phyloP scores from a whole-genome alignment of 2,888 invertebrate species.

The Zelleria hepariella region DNA sequence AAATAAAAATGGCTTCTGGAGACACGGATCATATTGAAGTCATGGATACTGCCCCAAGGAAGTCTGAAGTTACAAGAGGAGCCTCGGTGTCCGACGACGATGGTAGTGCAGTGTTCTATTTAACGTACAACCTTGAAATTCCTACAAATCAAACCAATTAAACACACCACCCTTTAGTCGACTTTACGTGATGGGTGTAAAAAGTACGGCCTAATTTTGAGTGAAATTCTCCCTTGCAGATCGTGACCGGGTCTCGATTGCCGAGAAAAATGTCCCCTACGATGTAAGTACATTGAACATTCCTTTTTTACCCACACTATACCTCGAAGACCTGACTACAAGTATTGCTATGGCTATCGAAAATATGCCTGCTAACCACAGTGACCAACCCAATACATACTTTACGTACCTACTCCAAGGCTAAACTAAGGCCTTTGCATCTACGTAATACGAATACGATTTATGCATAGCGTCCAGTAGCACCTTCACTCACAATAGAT shows the following conservation, averaged over 20 bases:
- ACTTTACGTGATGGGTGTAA: background rate
- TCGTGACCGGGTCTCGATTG: conserved; percentile 72
- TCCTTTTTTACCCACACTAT: background rate
- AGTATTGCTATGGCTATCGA: background rate
- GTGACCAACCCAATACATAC: no score
- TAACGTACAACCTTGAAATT: conserved; percentile 28
- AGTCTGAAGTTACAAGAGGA: conserved; percentile 71
- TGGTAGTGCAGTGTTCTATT: conserved; percentile 60
- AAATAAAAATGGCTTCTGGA: conserved; percentile 84
- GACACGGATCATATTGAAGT: conserved; percentile 86
- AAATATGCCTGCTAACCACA: no score
- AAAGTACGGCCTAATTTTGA: conserved; percentile 27
- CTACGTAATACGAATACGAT: no score
- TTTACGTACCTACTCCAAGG: no score
- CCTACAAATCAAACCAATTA: background rate
- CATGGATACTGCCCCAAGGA: conserved; percentile 76
- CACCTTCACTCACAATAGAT: no score
- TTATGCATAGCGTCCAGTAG: no score
- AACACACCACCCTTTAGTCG: background rate
- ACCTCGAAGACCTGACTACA: background rate
- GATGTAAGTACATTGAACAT: conserved; percentile 69
- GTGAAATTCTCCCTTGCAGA: conserved; percentile 58
- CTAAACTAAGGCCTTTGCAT: no score
- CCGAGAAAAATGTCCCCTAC: conserved; percentile 73
- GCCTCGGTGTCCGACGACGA: conserved; percentile 74